These are phyloP conservation scores for Minunthozetes semirufus DNA, from an alignment of 2,888 invertebrate genomes.

Conservation along the genomic window DNA sequence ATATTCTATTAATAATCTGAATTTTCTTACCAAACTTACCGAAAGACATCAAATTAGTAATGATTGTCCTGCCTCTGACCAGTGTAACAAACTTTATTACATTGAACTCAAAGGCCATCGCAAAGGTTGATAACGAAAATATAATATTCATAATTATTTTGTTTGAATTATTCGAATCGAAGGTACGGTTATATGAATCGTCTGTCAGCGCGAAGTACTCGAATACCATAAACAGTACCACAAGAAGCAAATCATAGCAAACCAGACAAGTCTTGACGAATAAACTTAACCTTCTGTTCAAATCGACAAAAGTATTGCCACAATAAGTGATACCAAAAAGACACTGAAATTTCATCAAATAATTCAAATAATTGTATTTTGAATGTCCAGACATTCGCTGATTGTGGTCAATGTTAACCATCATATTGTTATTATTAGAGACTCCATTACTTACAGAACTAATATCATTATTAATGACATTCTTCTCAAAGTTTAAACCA, in stretches of 20 bases:
- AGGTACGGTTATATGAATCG: background rate
- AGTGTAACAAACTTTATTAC: background rate
- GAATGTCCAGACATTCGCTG: background rate
- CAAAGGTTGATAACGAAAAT: background rate
- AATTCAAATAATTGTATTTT: background rate
- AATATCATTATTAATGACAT: background rate
- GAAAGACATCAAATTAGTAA: background rate
- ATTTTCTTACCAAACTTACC: background rate
- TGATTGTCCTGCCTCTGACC: background rate
- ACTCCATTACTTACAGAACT: background rate
- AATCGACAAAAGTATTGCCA: background rate
- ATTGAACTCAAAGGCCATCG: background rate
- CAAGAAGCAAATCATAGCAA: background rate
- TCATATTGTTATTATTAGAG: background rate
- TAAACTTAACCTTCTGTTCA: background rate
- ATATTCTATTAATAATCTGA: too few relatives aligned
- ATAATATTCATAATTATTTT: background rate
- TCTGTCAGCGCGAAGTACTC: background rate
- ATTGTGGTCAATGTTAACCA: background rate
- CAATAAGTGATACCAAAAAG: background rate
- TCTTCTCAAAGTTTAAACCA: background rate
- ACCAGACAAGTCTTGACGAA: background rate
- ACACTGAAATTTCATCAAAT: background rate
- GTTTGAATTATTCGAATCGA: background rate
- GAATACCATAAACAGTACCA: background rate